Conservation (phyloP, 2,113 vertebrate genomes). For the Chinchilla lanigera region DNA sequence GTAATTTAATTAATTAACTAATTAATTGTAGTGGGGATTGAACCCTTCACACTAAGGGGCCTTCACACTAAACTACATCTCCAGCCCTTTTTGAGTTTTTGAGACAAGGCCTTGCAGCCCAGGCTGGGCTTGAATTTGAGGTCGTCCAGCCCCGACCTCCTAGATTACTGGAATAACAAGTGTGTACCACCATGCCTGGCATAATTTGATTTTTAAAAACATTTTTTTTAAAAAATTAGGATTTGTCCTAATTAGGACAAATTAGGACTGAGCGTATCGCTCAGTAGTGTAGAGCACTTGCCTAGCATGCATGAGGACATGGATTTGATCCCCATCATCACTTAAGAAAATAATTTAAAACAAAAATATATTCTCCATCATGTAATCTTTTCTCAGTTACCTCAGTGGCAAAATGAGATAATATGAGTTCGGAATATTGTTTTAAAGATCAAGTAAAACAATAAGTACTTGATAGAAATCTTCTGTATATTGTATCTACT, state of each 20-base stretch:
- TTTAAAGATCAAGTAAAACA: slow-evolving; percentile 44
- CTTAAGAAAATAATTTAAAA: not conserved
- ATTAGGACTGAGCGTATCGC: not conserved
- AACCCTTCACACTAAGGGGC: not conserved
- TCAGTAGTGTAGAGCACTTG: not conserved
- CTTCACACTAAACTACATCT: not conserved
- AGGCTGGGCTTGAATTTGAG: not conserved
- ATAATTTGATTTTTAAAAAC: not conserved
- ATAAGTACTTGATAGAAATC: not conserved
- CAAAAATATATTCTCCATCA: not conserved
- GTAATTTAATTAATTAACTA: not conserved
- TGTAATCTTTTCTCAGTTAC: slow-evolving; percentile 12
- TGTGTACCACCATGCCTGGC: not conserved
- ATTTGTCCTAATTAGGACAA: no score
- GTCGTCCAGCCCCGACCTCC: not conserved
- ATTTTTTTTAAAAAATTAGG: slow-evolving; percentile 36
- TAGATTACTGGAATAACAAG: not conserved
- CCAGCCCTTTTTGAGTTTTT: not conserved
- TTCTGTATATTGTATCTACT: slow-evolving; percentile 12
- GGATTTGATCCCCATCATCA: not conserved
- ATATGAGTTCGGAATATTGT: slow-evolving; percentile 52
- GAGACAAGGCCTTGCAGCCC: not conserved
- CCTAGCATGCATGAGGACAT: not conserved
- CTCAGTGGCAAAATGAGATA: not conserved
- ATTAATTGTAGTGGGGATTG: not conserved